A percentile compares a stretch with the other conserved stretches of the same genome.
phyloP scores from a whole-genome alignment of 2,797 vertebrate genomes.

The Helostoma temminkii region DNA sequence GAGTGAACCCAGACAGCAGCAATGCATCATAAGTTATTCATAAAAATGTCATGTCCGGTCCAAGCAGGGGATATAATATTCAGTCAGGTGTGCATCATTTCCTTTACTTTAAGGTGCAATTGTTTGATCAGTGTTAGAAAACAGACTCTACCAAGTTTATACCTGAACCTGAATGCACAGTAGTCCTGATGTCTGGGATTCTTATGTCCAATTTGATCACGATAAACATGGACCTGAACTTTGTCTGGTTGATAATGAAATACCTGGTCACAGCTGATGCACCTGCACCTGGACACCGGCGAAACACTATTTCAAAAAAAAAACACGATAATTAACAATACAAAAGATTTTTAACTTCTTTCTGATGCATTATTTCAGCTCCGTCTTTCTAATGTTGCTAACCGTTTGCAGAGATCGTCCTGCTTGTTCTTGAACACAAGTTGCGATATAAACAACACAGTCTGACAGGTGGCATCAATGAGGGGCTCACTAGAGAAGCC shows the following conservation, averaged over 20 bases:
- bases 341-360: too few relatives aligned
- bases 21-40: too few relatives aligned
- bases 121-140: too few relatives aligned
- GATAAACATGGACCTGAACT: not conserved
- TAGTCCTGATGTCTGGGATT: not conserved
- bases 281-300: constrained; percentile 32
- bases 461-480: constrained; percentile 30
- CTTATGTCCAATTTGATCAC: too few relatives aligned
- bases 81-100: too few relatives aligned
- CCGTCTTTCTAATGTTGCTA: constrained; percentile 10
- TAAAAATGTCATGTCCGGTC: too few relatives aligned
- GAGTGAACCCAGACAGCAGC: too few relatives aligned
- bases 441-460: constrained; percentile 36
- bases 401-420: constrained; percentile 48
- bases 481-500: constrained; percentile 40
- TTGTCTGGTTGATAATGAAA: not conserved
- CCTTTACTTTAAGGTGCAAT: too few relatives aligned
- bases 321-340: not conserved
- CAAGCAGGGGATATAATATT: too few relatives aligned
- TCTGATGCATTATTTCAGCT: not conserved
- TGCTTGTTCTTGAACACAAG: constrained; percentile 32
- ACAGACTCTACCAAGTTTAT: not conserved
- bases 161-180: not conserved
- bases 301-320: constrained; percentile 22
- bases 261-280: constrained; percentile 59